Percentiles rank a stretch among this genome's conserved stretches.
These are phyloP conservation scores for Neoscelio sp. DNA, from an alignment of 2,888 invertebrate genomes.

Conservation along the genomic window DNA sequence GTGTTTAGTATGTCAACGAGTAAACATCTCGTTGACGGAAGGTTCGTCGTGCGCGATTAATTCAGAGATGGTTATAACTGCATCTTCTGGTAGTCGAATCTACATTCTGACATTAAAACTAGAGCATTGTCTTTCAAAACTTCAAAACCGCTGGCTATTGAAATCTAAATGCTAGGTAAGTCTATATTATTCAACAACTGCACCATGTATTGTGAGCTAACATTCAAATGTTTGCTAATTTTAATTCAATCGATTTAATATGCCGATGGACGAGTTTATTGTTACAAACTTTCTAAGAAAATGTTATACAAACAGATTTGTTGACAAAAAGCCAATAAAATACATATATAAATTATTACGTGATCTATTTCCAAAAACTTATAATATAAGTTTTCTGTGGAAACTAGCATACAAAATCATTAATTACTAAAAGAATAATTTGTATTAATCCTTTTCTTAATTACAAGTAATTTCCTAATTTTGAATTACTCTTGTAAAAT, in stretches of 20 bases:
- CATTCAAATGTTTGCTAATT: conserved; percentile 25
- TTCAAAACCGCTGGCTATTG: conserved; percentile 21
- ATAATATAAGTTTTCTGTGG: too few relatives aligned
- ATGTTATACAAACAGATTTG: too few relatives aligned
- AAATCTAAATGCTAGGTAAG: conserved; percentile 7
- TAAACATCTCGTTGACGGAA: conserved; percentile 73
- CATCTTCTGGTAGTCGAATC: conserved; percentile 38
- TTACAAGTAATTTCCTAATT: too few relatives aligned
- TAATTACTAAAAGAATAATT: too few relatives aligned
- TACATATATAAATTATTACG: too few relatives aligned
- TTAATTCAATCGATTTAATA: conserved; percentile 18
- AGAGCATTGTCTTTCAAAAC: conserved; percentile 36
- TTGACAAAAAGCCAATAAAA: too few relatives aligned
- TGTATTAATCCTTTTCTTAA: too few relatives aligned
- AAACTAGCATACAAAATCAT: too few relatives aligned
- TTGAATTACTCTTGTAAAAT: too few relatives aligned
- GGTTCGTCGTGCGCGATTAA: conserved; percentile 65
- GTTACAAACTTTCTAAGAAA: too few relatives aligned
- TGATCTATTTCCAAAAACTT: too few relatives aligned
- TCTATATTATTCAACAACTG: conserved; percentile 30
- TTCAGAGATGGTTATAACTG: conserved; percentile 57
- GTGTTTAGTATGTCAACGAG: conserved; percentile 75
- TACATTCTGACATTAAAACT: conserved; percentile 23
- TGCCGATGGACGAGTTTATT: neutral
- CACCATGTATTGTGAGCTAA: conserved; percentile 9